Evolutionary conservation across 2,113 vertebrate species (phyloP).

Genomic region (Fulmarus glacialis): DNA sequence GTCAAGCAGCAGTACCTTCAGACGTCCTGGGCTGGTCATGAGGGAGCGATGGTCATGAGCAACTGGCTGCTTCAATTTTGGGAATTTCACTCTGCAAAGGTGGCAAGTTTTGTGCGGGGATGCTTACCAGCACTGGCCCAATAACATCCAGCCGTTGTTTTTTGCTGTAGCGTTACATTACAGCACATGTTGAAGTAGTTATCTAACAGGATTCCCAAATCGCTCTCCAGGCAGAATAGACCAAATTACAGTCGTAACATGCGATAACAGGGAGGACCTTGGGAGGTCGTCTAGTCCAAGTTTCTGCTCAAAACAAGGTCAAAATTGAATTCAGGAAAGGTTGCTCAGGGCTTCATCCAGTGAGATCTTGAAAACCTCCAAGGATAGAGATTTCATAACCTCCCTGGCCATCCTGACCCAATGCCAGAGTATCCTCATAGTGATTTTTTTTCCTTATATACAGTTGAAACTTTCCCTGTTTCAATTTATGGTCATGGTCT

Average conservation of each 20-base stretch:
- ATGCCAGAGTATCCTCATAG: background rate
- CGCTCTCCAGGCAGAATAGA: background rate
- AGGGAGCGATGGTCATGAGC: background rate
- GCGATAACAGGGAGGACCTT: background rate
- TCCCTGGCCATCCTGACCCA: background rate
- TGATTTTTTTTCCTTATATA: background rate
- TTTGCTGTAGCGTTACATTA: background rate
- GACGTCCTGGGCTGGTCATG: background rate
- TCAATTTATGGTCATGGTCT: background rate
- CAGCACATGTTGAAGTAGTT: background rate
- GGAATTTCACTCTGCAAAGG: background rate
- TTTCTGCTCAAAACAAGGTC: background rate
- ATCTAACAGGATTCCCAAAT: background rate
- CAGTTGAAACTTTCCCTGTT: background rate
- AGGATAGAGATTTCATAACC: background rate
- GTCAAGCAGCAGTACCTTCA: rapidly evolving
- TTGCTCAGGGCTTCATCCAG: background rate
- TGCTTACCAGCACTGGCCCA: background rate
- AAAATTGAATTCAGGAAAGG: background rate
- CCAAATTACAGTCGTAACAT: background rate
- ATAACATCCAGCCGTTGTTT: background rate
- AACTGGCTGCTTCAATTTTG: background rate
- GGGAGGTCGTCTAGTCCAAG: background rate
- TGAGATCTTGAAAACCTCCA: background rate
- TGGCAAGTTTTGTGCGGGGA: background rate